Base-by-base conservation (phyloP, 1,140 invertebrate genomes). In the Gonatopus flavifemur region DNA sequence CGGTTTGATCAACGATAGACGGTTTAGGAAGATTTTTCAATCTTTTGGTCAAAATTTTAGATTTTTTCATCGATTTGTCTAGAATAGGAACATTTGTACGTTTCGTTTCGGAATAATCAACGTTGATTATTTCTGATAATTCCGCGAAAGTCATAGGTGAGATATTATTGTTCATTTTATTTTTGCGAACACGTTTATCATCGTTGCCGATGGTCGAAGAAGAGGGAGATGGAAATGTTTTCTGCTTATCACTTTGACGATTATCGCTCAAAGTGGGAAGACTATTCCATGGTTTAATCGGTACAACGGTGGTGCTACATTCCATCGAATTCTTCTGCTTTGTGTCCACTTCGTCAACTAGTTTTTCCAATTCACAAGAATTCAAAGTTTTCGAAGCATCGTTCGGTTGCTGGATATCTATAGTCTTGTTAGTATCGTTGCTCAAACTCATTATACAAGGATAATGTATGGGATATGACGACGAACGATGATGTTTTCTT, bases 401-500 rank as follows among this genome's bases (percentile, higher is more conserved):
- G n/a, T n/a, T n/a, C n/a, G n/a, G n/a, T n/a, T n/a, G n/a, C n/a
- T n/a, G 25, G 13, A 28, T 21, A 12, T 24, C 45, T 9, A 33
- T 19, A 13, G 16, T 38, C 15, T 42, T 52, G 5, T 61, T 53
- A 20, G 32, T 55, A 4, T 16, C 8, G 2, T 56, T 21, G 19
- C 36, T 25, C 8, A 44, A 43, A 45, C 21, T 59, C 22, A 30
- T 36, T 0, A 37, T n/a, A n/a, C n/a, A 33, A 35, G 62, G 48
- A 33, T 72, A 65, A 55, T 72, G 70, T 12, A 63, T 62, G 4
- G 71, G 71, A 32, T 68, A 73, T 0, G 71, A 73, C 1, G 66
- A 70, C 0, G 71, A 73, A 13, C 71, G 52, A 5, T 62, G 59
- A 49, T 73, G 71, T 21, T 57, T 59, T 4, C 62, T 72, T 12